phyloP scores from a whole-genome alignment of 2,797 vertebrate genomes.

The Petrocephalus schoutedeni region DNA sequence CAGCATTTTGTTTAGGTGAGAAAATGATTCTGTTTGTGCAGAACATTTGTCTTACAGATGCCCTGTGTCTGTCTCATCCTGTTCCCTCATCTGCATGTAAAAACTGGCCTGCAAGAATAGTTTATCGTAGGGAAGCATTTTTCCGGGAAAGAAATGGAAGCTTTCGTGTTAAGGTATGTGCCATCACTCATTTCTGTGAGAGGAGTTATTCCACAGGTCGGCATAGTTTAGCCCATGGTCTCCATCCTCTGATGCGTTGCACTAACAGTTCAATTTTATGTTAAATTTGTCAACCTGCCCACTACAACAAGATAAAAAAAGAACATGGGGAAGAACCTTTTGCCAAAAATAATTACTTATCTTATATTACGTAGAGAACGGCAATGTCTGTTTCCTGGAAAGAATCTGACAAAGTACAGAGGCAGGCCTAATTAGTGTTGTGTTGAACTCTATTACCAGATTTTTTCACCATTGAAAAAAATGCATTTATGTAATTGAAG shows the following conservation, averaged over 20 bases:
- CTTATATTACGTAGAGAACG: conserved; percentile 33
- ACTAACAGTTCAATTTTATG: conserved; percentile 8
- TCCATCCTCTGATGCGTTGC: not conserved
- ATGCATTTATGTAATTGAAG: not conserved
- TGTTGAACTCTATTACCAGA: not conserved
- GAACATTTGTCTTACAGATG: not conserved
- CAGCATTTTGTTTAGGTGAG: not conserved
- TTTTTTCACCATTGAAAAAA: not conserved
- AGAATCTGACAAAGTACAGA: conserved; percentile 17
- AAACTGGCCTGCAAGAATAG: not conserved
- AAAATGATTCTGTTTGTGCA: not conserved
- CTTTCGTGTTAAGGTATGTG: not conserved
- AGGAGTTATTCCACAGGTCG: not conserved
- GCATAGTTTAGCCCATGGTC: not conserved
- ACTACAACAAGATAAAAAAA: not conserved
- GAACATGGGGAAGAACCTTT: conserved; percentile 22
- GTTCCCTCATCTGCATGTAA: not conserved
- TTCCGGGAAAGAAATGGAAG: not conserved
- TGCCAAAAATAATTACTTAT: conserved; percentile 34
- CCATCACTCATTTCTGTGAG: not conserved
- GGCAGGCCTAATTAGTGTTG: conserved; percentile 31
- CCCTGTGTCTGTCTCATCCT: not conserved
- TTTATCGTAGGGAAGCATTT: not conserved
- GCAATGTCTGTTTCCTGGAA: conserved; percentile 37
- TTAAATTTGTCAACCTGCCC: not conserved